Evolutionary conservation across 2,888 invertebrate genomes (phyloP).

Genomic region (Diaprepes abbreviatus): DNA sequence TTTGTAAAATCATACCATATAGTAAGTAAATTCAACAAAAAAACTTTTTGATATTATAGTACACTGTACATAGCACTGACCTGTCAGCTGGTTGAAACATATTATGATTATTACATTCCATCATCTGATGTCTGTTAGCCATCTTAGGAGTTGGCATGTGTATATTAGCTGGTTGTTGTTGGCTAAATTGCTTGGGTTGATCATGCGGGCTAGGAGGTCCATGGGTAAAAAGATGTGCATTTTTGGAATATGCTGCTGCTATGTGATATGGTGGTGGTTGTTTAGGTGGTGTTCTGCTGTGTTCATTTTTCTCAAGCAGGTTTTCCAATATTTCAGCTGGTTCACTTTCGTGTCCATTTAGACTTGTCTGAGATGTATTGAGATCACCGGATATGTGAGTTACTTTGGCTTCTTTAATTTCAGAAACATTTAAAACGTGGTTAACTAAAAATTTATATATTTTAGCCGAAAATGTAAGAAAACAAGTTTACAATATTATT

Average conservation of each 20-base stretch:
- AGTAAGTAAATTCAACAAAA: too few species aligned
- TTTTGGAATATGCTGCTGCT: constrained; percentile 86
- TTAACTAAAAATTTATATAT: constrained; percentile 44
- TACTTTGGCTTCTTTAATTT: constrained; percentile 68
- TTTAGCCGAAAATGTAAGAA: too few species aligned
- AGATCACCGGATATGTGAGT: constrained; percentile 60
- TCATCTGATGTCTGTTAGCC: constrained; percentile 50
- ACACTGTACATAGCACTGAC: too few species aligned
- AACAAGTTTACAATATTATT: too few species aligned
- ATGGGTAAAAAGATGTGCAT: constrained; percentile 75
- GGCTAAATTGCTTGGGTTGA: constrained; percentile 61
- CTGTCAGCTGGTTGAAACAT: constrained; percentile 43
- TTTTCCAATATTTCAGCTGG: constrained; percentile 50
- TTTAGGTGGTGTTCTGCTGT: constrained; percentile 65
- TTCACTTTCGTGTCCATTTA: constrained; percentile 52
- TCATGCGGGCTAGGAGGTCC: constrained; percentile 60
- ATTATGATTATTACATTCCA: constrained; percentile 45
- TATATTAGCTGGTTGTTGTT: constrained; percentile 60
- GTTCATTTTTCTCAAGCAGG: constrained; percentile 51
- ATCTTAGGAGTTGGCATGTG: constrained; percentile 61
- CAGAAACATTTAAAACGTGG: constrained; percentile 59
- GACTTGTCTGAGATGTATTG: constrained; percentile 55
- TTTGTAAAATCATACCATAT: too few species aligned
- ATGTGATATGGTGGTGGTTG: constrained; percentile 87
- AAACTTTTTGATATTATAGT: too few species aligned